Percentiles rank a stretch among this genome's conserved stretches.
These are phyloP conservation scores for Dendronephthya gigantea DNA, from an alignment of 64 coral and sea anemone species.

Conservation along the genomic window DNA sequence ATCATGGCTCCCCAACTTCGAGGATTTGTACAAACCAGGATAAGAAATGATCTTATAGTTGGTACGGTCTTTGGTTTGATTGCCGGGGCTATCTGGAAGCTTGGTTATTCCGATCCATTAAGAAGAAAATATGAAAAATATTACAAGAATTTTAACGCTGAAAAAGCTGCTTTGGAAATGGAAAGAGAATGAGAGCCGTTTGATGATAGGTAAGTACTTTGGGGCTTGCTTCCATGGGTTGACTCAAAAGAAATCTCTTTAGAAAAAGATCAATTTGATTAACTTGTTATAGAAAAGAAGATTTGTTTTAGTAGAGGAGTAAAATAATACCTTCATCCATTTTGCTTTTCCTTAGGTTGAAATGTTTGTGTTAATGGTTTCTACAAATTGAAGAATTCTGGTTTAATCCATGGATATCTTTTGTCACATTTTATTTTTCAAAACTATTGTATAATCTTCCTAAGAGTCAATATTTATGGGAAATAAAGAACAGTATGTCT, in stretches of 20 bases:
- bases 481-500: not conserved
- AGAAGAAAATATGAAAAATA: conserved; percentile 44
- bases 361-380: not conserved
- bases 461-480: not conserved
- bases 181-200: conserved; percentile 24
- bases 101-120: conserved; percentile 44
- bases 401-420: not conserved
- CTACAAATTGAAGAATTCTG: not conserved
- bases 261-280: no score
- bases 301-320: no score
- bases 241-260: no score
- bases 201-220: not conserved
- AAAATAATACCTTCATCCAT: no score
- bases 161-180: conserved; percentile 57
- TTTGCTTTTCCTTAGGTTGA: not conserved
- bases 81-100: conserved; percentile 37
- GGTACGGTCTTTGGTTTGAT: conserved; percentile 28
- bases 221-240: not conserved
- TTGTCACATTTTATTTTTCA: not conserved
- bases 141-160: conserved; percentile 63
- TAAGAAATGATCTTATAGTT: conserved; percentile 45
- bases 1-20: conserved; percentile 62
- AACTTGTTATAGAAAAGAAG: no score
- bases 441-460: not conserved
- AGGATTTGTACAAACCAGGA: conserved; percentile 36